Conservation (phyloP, 35 echinoderm and acorn worm genomes). For the Stichopus chloronotus region DNA sequence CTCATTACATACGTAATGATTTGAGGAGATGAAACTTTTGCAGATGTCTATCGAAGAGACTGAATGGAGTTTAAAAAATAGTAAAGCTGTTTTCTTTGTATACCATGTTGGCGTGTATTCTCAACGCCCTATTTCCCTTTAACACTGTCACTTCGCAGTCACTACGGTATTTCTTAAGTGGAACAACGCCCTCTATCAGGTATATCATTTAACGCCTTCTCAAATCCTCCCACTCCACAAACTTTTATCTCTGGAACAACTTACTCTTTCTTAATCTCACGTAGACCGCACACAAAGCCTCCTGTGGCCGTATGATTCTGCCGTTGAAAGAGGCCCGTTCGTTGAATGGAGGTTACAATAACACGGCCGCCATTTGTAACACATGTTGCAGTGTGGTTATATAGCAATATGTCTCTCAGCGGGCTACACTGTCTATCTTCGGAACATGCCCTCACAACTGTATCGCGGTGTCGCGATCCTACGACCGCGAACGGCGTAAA, state of each 20-base stretch:
- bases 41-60: too few relatives aligned
- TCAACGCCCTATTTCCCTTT: too few relatives aligned
- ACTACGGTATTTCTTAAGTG: neutral
- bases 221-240: constrained; percentile 58
- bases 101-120: too few relatives aligned
- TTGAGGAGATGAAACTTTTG: too few relatives aligned
- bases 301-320: neutral
- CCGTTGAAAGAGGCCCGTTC: constrained; percentile 60
- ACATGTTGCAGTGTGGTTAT: constrained; percentile 79
- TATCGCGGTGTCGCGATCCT: neutral
- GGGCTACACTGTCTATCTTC: neutral
- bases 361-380: constrained; percentile 90
- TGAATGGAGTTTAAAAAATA: too few relatives aligned
- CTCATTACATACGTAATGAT: too few relatives aligned
- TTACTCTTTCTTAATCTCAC: constrained; percentile 43
- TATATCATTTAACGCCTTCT: constrained; percentile 50
- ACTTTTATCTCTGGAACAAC: constrained; percentile 60
- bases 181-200: neutral
- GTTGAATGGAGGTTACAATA: constrained; percentile 78
- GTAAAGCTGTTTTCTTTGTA: too few relatives aligned
- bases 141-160: too few relatives aligned
- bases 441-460: neutral
- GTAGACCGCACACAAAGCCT: constrained; percentile 62
- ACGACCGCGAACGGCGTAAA: constrained; percentile 30
- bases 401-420: constrained; percentile 77